Evolutionary conservation across 2,888 invertebrate species (phyloP), one percentile per base, ranked within the genome.

Genomic region (Malthinus seriepunctatus): DNA sequence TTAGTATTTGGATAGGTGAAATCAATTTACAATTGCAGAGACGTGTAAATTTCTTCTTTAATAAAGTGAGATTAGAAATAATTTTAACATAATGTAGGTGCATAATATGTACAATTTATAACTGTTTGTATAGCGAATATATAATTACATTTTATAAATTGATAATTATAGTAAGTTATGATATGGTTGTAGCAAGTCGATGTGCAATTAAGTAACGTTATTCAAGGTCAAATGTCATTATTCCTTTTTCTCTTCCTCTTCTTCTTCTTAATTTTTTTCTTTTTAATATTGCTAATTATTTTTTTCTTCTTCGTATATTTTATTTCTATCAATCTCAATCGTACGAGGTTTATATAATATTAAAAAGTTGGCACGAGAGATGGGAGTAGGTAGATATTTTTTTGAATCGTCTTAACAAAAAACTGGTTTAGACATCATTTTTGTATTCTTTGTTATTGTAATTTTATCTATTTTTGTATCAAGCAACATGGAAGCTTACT

Each of bases 111-210:
- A 46, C 55, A 50, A 56, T 60, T 56, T 50, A 50, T 60, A 56
- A 56, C 56, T 60, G 55, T 60, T 60, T 56, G 52, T 53, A 49
- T 52, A 61, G 45, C 59, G 47, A 59, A 62, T 55, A 54, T 60
- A 51, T 62, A 64, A 64, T 64, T 64, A 62, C 45, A 59, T 56
- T 57, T 64, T 62, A 64, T 62, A 64, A 64, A 64, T 62, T 55
- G 62, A 48, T 62, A 64, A 64, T 64, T 62, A 62, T 57, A 55
- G 54, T 59, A 62, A 64, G 59, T 64, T 57, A 62, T 62, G 54
- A 49, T 33, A 48, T 52, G 62, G 62, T 62, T 60, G 60, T 57
- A 56, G 15, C 51, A 52, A 60, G 55, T 52, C 51, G 59, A 55
- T 56, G 60, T 57, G 52, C 60, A 62, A 64, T 64, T 60, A 60